Percentiles rank a stretch among this genome's conserved stretches.
Conservation (phyloP, 92 coral and sea anemone species). For the Muricea muricata region DNA sequence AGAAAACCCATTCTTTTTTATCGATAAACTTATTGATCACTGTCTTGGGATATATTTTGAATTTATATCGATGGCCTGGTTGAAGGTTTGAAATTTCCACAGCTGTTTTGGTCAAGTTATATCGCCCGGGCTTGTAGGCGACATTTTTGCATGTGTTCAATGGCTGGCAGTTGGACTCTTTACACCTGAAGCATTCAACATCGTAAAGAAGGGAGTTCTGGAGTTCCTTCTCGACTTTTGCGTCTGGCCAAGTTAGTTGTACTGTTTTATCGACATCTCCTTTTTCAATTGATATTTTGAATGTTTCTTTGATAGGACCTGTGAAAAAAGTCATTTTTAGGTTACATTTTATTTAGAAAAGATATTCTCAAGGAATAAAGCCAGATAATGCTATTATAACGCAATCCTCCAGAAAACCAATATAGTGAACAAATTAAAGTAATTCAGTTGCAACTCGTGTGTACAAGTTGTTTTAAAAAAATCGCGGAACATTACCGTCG, state of each 20-base stretch:
- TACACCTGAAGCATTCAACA: constrained; percentile 11
- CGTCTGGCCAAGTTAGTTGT: background rate
- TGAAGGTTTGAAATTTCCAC: constrained; percentile 22
- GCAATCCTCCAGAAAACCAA: no score
- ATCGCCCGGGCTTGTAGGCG: background rate
- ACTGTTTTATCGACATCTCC: background rate
- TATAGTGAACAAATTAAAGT: no score
- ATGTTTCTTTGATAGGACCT: constrained; percentile 11
- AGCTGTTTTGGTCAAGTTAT: background rate
- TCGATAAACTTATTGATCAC: background rate
- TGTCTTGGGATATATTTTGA: constrained; percentile 23
- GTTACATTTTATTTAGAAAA: background rate
- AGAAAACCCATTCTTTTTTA: background rate
- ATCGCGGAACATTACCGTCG: no score
- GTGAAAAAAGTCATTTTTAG: background rate
- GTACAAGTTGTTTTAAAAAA: no score
- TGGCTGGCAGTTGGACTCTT: background rate
- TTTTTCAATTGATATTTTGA: background rate
- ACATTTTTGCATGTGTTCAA: background rate
- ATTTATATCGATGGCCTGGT: background rate
- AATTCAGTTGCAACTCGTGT: no score
- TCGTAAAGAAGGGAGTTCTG: background rate
- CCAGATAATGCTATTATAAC: background rate
- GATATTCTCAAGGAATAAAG: background rate
- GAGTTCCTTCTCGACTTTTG: background rate